Conservation (phyloP, 2,888 invertebrate genomes). For the Entomobrya proxima region DNA sequence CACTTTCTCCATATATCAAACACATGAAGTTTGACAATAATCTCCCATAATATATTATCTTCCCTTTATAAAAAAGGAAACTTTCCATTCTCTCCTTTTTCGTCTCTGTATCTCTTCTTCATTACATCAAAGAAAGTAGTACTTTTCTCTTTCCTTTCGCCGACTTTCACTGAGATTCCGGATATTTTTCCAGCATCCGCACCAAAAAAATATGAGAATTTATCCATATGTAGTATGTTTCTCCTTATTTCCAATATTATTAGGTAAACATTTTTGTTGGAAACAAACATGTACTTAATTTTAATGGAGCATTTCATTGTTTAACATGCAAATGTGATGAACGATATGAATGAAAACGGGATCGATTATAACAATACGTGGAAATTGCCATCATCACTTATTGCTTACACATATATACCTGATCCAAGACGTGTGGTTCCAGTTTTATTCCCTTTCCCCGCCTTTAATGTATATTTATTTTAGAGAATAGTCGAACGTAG, state of each 20-base stretch:
- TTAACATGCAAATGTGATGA: background rate
- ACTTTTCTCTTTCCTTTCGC: background rate
- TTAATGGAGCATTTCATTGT: background rate
- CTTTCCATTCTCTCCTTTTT: background rate
- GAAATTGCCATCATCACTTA: background rate
- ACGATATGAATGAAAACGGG: too few relatives aligned
- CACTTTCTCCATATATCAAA: constrained; percentile 42
- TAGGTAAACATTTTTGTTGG: too few relatives aligned
- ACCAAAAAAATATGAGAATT: too few relatives aligned
- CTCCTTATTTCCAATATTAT: too few relatives aligned
- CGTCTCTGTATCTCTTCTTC: background rate
- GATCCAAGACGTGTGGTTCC: background rate
- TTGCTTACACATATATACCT: background rate
- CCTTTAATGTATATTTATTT: background rate
- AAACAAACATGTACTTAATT: too few relatives aligned
- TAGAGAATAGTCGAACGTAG: too few relatives aligned
- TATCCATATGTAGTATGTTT: too few relatives aligned
- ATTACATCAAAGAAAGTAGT: background rate
- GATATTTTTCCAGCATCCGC: too few relatives aligned
- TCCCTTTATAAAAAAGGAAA: background rate
- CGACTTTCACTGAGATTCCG: background rate
- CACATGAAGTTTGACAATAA: background rate
- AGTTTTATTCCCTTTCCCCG: background rate
- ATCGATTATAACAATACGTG: background rate
- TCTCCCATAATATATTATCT: background rate